Evolutionary conservation across 2,888 invertebrate genomes (phyloP).

Genomic region (Hofmannophila pseudospretella): DNA sequence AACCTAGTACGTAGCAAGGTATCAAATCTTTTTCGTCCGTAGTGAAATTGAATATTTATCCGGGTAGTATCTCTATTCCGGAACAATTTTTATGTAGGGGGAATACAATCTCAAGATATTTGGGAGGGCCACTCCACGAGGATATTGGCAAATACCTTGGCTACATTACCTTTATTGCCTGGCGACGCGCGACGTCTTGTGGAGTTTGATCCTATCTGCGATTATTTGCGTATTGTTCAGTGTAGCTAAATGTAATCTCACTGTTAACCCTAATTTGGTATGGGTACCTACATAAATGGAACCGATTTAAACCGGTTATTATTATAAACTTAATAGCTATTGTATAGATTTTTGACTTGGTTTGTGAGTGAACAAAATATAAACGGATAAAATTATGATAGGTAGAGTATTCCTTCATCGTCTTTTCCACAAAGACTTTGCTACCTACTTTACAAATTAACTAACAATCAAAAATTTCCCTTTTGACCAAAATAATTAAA

Average conservation of each 20-base stretch:
- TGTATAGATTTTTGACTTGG: too few species aligned
- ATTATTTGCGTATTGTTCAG: constrained; percentile 64
- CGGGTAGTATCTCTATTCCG: constrained; percentile 76
- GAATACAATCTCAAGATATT: constrained; percentile 76
- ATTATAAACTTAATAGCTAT: too few species aligned
- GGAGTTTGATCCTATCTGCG: constrained; percentile 60
- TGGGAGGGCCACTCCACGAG: constrained; percentile 72
- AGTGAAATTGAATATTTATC: constrained; percentile 78
- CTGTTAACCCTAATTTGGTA: constrained; percentile 34
- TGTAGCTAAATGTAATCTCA: constrained; percentile 55
- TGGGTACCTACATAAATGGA: too few species aligned
- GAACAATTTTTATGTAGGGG: constrained; percentile 77
- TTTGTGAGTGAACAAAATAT: too few species aligned
- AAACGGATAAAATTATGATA: too few species aligned
- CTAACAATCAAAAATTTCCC: too few species aligned
- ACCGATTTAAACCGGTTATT: too few species aligned
- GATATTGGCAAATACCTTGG: constrained; percentile 76
- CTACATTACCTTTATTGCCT: constrained; percentile 75
- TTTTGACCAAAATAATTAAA: too few species aligned
- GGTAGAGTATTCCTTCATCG: too few species aligned
- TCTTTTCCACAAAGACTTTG: too few species aligned
- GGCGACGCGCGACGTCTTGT: constrained; percentile 64
- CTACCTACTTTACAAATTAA: too few species aligned
- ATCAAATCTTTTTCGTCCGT: constrained; percentile 77
- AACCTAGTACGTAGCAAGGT: constrained; percentile 72